These are phyloP conservation scores for Sminthurides aquaticus DNA, from an alignment of 2,888 invertebrate species.

Conservation along the genomic window DNA sequence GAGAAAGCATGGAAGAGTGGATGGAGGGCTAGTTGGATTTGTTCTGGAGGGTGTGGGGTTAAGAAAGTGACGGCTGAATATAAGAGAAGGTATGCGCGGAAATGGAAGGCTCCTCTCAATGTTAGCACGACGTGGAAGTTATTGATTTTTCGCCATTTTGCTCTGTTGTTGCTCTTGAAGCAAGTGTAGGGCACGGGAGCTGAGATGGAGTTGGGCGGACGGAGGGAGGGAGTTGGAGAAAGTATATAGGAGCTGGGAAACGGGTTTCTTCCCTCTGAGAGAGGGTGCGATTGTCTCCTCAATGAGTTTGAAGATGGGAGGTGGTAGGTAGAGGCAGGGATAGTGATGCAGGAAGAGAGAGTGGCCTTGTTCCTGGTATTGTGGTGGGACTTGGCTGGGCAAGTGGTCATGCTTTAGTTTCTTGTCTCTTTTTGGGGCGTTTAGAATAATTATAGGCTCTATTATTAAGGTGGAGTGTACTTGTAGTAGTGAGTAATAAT, in stretches of 20 bases:
- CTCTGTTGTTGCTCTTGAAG: too few species aligned
- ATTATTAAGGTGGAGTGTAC: not conserved
- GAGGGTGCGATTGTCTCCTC: not conserved
- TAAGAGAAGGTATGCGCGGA: not conserved
- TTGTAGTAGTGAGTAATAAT: not conserved
- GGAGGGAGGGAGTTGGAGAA: not conserved
- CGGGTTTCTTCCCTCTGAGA: not conserved
- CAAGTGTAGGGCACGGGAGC: too few species aligned
- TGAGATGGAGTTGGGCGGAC: too few species aligned
- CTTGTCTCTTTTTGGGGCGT: not conserved
- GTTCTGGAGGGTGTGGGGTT: not conserved
- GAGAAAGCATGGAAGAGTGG: too few species aligned
- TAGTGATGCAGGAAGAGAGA: not conserved
- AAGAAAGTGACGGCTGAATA: not conserved
- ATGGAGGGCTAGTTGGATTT: not conserved
- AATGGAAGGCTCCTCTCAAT: not conserved
- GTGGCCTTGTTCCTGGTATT: not conserved
- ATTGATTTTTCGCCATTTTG: slow-evolving; percentile 27
- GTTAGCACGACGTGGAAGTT: slow-evolving; percentile 18
- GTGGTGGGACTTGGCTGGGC: not conserved
- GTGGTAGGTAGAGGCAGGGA: not conserved
- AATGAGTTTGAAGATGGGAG: too few species aligned
- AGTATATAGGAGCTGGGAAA: not conserved
- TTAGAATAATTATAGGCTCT: not conserved
- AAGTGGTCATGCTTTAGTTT: not conserved